Conservation (phyloP, 2,797 vertebrate species). For the Iguana delicatissima region DNA sequence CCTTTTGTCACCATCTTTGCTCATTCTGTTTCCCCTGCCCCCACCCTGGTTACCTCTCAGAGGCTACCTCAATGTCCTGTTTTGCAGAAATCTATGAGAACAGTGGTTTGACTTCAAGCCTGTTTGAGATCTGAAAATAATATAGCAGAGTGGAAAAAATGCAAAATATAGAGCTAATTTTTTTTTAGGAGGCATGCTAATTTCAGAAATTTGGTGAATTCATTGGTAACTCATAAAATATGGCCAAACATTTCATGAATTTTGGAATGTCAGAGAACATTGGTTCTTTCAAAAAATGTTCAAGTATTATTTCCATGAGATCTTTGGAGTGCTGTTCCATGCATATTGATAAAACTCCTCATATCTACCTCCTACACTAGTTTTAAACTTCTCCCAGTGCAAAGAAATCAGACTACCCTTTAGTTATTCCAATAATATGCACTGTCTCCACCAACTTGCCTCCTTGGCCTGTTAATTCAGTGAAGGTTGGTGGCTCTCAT, state of each 20-base stretch:
- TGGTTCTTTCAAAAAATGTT: background rate
- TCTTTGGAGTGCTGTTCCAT: background rate
- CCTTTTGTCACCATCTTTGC: background rate
- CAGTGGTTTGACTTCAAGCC: background rate
- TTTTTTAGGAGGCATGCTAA: background rate
- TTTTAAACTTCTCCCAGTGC: background rate
- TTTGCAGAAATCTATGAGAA: conserved; percentile 12
- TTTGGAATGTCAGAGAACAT: background rate
- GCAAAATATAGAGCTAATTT: background rate
- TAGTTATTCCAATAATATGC: background rate
- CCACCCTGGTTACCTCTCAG: background rate
- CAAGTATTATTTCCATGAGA: background rate
- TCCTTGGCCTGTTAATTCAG: too few relatives aligned
- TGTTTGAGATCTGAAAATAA: conserved; percentile 46
- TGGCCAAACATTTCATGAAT: background rate
- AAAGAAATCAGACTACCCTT: too few relatives aligned
- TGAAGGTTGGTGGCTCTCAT: too few relatives aligned
- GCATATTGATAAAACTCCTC: background rate
- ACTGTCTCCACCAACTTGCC: too few relatives aligned
- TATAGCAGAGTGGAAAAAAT: background rate
- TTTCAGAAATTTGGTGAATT: background rate
- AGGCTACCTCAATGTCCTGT: background rate
- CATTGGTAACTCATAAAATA: background rate
- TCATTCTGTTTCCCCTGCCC: background rate
- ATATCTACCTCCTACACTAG: background rate